These are phyloP conservation scores for Thinocorus orbignyianus DNA, from an alignment of 2,113 vertebrate genomes.

Conservation along the genomic window DNA sequence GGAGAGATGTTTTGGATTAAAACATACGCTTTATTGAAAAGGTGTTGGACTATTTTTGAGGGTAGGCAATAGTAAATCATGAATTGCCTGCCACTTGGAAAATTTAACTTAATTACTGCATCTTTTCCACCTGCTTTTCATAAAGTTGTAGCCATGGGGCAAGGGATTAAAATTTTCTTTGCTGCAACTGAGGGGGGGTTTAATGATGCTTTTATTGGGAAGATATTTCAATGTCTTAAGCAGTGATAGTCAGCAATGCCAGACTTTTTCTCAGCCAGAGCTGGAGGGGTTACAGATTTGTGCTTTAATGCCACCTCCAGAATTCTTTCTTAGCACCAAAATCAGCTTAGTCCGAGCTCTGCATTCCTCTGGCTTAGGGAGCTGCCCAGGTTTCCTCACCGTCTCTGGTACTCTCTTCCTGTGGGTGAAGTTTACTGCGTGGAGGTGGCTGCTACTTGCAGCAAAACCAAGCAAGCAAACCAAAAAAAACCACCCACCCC, in stretches of 20 bases:
- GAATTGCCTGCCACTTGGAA: background rate
- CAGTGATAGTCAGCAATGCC: background rate
- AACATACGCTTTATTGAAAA: background rate
- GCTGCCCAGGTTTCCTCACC: constrained; percentile 66
- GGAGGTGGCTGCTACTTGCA: background rate
- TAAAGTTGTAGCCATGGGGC: background rate
- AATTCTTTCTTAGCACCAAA: constrained; percentile 61
- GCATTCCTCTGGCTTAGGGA: constrained; percentile 81
- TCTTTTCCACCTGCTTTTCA: background rate
- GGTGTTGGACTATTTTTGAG: background rate
- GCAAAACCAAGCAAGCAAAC: background rate
- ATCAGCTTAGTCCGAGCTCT: constrained; percentile 69
- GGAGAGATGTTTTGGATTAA: background rate
- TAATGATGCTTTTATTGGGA: background rate
- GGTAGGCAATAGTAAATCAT: background rate
- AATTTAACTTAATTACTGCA: background rate
- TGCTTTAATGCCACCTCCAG: constrained; percentile 67
- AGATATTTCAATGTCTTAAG: rapidly evolving
- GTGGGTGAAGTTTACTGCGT: background rate
- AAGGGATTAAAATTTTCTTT: background rate
- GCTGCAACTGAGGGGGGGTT: rapidly evolving
- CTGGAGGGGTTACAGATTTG: constrained; percentile 79
- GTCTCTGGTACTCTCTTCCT: background rate
- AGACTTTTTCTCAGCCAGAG: background rate
- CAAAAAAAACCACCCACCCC: background rate